phyloP scores from a whole-genome alignment of 2,113 vertebrate genomes.

The Isichthys henryi region DNA sequence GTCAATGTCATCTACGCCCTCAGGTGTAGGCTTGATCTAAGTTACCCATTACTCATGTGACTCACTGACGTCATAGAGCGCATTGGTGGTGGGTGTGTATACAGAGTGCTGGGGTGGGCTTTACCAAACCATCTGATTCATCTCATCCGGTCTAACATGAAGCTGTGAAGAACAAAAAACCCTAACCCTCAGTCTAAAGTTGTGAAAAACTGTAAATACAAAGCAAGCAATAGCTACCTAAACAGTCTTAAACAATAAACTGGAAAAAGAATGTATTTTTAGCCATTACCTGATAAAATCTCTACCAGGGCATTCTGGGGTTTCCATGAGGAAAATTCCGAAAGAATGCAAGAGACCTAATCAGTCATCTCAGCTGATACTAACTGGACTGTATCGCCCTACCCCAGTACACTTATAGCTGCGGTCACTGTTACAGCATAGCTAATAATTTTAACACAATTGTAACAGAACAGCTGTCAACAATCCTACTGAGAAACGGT shows the following conservation, averaged over 20 bases:
- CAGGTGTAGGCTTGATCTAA: neutral
- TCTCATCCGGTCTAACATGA: neutral
- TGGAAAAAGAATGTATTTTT: neutral
- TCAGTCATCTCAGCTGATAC: neutral
- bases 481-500: neutral
- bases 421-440: neutral
- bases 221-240: neutral
- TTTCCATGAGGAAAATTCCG: neutral
- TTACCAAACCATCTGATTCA: neutral
- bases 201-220: neutral
- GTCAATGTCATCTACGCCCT: neutral
- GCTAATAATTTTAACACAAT: neutral
- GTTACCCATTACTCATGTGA: neutral
- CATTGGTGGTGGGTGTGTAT: neutral
- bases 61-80: neutral
- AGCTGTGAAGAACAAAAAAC: too few species aligned
- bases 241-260: neutral
- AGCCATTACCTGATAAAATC: neutral
- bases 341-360: neutral
- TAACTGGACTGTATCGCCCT: neutral
- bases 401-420: neutral
- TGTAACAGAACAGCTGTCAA: neutral
- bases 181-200: neutral
- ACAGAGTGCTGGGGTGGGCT: neutral
- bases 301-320: neutral